Evolutionary conservation across 1,140 invertebrate genomes (phyloP), one percentile per base, ranked within the genome.

Genomic region (Dreissena polymorpha): DNA sequence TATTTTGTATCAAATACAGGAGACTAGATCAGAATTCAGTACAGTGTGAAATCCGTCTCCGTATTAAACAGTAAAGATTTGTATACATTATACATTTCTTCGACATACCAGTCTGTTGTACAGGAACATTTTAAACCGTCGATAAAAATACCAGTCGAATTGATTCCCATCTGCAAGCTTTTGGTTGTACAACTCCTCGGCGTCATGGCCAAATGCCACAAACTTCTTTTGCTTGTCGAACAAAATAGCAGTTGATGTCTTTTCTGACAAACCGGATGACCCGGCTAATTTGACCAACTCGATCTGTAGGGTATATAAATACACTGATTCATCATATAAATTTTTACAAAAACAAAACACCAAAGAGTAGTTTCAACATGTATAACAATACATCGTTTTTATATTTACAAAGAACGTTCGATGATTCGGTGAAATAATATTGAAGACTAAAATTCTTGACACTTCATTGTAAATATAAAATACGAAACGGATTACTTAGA

Each of bases 111-210:
- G 21, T 10, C 60, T n/a, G 10, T 49, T 39, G 50, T 80, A 80
- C 25, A 80, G 55, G 8, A 80, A 13, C 77, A 80, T 80, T 55
- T 80, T 80, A 29, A 80, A 77, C 18, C 39, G 25, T 18, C 29
- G 55, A 39, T 71, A 80, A 29, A 29, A 70, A 50, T 70, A 80
- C 77, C 77, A 80, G 51, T 60, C 51, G n/a, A 29, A 49, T 13
- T 18, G 18, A 10, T 39, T 27, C 0, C 25, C 55, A 21, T 77
- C 75, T 0, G 5, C 16, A 0, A 25, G 49, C 27, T 71, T 18
- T 0, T 80, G 53, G 12, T 57, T 72, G 21, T 80, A 80, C 27
- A 71, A 71, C 18, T 39, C 25, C 23, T 80, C 69, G 8, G 77
- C 77, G 10, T 80, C 77, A 49, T 27, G 21, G 14, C 77, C 77